Conservation (phyloP, 1,140 invertebrate genomes). For the Macrocentrus cingulum region DNA sequence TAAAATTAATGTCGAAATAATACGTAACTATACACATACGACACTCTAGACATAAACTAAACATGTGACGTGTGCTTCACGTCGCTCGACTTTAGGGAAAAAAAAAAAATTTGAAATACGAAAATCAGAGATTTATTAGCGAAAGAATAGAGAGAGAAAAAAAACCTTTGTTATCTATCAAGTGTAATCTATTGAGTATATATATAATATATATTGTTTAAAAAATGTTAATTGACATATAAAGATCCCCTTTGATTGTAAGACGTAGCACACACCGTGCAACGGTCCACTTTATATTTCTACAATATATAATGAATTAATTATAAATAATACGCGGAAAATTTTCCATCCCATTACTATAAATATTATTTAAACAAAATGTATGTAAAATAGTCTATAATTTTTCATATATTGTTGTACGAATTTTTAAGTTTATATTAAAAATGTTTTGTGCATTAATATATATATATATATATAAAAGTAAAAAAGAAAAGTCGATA, state of each 20-base stretch:
- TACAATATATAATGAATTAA: slow-evolving; percentile 56
- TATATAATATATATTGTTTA: no score
- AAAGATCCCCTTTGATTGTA: slow-evolving; percentile 28
- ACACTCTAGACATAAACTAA: no score
- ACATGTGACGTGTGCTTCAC: no score
- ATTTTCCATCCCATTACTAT: slow-evolving; percentile 64
- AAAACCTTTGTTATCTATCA: background rate
- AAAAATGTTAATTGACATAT: slow-evolving; percentile 18
- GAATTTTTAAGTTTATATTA: slow-evolving; percentile 83
- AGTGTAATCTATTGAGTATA: background rate
- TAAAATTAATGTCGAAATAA: slow-evolving; percentile 13
- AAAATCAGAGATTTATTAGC: no score
- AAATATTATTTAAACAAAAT: no score
- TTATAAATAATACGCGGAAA: slow-evolving; percentile 63
- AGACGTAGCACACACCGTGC: slow-evolving; percentile 26
- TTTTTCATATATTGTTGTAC: slow-evolving; percentile 80
- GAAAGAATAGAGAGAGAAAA: no score
- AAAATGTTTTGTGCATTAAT: slow-evolving; percentile 74
- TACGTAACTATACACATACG: no score
- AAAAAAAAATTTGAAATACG: no score
- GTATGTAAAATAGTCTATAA: slow-evolving; percentile 73
- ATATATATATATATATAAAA: slow-evolving; percentile 29
- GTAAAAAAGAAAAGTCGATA: slow-evolving; percentile 6
- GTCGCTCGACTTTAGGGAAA: no score
- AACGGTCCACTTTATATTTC: slow-evolving; percentile 37